Conservation (phyloP, 2,113 vertebrate genomes). For the Zingel zingel region DNA sequence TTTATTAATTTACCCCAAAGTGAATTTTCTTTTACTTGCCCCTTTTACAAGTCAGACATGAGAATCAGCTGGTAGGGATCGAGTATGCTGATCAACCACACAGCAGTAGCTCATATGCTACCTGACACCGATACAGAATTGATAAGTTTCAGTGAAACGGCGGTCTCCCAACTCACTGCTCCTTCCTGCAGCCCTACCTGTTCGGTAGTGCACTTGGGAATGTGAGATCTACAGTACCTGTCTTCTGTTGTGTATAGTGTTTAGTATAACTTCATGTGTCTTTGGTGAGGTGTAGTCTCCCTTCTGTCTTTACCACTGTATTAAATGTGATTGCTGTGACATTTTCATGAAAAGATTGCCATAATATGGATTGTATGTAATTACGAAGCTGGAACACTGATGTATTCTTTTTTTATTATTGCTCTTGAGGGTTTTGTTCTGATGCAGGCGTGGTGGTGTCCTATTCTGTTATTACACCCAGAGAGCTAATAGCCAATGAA, state of each 20-base stretch:
- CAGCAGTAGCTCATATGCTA: conserved; percentile 15
- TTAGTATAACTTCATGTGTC: conserved; percentile 51
- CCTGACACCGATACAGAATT: conserved; percentile 38
- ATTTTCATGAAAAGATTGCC: conserved; percentile 63
- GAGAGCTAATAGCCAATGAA: conserved; percentile 70
- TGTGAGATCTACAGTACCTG: conserved; percentile 19
- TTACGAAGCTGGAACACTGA: conserved; percentile 56
- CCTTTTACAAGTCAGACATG: conserved; percentile 6
- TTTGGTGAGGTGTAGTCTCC: conserved; percentile 47
- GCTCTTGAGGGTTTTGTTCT: conserved; percentile 67
- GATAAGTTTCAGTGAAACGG: conserved; percentile 40
- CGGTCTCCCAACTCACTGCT: conserved; percentile 25
- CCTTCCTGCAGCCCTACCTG: conserved; percentile 35
- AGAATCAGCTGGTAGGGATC: not conserved
- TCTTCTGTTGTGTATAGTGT: conserved; percentile 39
- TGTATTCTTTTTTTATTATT: conserved; percentile 58
- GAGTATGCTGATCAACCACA: conserved; percentile 34
- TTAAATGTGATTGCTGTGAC: conserved; percentile 65
- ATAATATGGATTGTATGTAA: conserved; percentile 67
- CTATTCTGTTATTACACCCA: conserved; percentile 71
- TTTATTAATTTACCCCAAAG: not conserved
- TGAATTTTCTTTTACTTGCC: not conserved
- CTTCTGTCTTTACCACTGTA: conserved; percentile 50
- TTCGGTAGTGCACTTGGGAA: conserved; percentile 38
- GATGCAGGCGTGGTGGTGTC: conserved; percentile 64